Evolutionary conservation across 1,140 invertebrate species (phyloP), one percentile per base, ranked within the genome.

Genomic region (Drosophila simulans): DNA sequence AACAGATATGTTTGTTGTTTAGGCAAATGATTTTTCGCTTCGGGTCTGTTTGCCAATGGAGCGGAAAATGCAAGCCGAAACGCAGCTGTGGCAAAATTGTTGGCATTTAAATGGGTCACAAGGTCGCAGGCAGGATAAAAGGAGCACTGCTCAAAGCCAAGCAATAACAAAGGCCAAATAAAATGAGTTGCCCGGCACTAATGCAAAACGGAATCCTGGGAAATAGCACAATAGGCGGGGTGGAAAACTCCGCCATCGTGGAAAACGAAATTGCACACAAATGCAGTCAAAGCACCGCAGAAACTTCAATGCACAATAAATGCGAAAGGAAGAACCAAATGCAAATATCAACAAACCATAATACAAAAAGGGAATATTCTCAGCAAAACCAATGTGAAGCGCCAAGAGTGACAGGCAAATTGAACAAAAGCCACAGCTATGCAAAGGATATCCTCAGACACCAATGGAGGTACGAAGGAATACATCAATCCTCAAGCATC

Each of bases 1-100:
- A 78, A 52, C 59, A 68, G 74, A 60, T 79, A 66, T 85, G 75
- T 69, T 77, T 70, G 42, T 74, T 85, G 60, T 85, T 84, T 68
- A 53, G 68, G 52, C 65, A 84, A 84, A 85, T 74, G 60, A 74
- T 83, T 81, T 62, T 59, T 48, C 45, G 46, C 22, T 73, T 35
- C 13, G 52, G 66, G 35, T n/a, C 39, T 39, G n/a, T 35, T 12
- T 42, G 58, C 58, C 59, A 77, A 70, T 77, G 64, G 42, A 63
- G 45, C 57, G 63, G 43, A 46, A 69, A 74, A 55, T 73, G 69
- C 70, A 73, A 49, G 27, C 31, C 31, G 12, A 22, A 15, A 13
- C 68, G 49, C 70, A 74, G 70, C 56, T 74, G 70, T 73, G 69
- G 22, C 40, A 48, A 57, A 72, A 53, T 13, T 22, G 56, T 34